phyloP scores from a whole-genome alignment of 2,888 invertebrate genomes.

The Drosophila prolongata region DNA sequence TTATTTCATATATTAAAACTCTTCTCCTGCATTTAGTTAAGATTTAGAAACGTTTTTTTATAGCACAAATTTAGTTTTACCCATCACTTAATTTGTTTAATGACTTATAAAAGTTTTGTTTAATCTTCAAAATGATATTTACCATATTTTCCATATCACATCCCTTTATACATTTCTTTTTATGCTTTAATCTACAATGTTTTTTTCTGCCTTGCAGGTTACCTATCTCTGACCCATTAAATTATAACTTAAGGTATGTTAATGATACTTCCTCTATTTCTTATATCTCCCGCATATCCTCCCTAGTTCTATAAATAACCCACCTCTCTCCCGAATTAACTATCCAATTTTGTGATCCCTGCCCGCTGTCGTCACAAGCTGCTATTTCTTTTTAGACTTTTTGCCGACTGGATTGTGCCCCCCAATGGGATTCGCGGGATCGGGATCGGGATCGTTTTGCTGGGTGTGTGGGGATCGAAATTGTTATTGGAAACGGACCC shows the following conservation, averaged over 20 bases:
- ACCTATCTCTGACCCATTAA: no score
- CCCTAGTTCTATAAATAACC: constrained; percentile 6
- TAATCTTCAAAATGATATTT: no score
- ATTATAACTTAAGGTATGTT: background rate
- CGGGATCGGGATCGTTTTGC: background rate
- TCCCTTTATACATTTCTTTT: no score
- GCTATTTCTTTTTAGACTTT: constrained; percentile 4
- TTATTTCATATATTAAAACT: no score
- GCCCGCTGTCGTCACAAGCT: constrained; percentile 20
- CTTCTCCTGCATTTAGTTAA: no score
- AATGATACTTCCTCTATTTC: background rate
- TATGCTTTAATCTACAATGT: no score
- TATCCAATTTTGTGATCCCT: constrained; percentile 10
- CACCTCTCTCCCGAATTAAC: constrained; percentile 5
- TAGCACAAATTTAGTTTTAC: no score
- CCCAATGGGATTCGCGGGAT: constrained; percentile 21
- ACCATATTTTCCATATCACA: no score
- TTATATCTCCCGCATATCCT: background rate
- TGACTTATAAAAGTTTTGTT: no score
- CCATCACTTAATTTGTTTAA: no score
- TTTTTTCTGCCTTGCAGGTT: no score
- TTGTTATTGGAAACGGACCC: constrained; percentile 50
- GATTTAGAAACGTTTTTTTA: no score
- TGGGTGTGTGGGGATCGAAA: constrained; percentile 24
- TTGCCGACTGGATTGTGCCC: constrained; percentile 2